A percentile compares a stretch with the other conserved stretches of the same genome.
Evolutionary conservation across 1,140 invertebrate genomes (phyloP).

Genomic region (Drosophila pectinifera): DNA sequence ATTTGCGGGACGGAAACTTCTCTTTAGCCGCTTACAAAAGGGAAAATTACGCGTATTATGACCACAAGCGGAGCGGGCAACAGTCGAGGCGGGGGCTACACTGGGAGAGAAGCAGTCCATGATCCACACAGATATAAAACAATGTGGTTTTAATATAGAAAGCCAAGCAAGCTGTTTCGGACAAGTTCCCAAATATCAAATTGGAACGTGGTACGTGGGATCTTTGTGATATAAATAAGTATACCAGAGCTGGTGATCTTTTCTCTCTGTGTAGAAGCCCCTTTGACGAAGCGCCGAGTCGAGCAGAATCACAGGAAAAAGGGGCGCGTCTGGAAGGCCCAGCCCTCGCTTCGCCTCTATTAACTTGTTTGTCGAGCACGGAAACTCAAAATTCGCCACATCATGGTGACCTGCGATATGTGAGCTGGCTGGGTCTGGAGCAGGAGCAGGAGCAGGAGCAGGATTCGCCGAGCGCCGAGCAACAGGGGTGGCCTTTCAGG

Average conservation of each 20-base stretch:
- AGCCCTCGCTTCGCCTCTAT: slow-evolving; percentile 61
- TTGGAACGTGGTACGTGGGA: too few relatives aligned
- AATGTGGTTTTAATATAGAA: background rate
- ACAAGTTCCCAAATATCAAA: background rate
- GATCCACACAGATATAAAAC: background rate
- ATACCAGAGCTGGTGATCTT: background rate
- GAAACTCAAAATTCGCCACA: slow-evolving; percentile 62
- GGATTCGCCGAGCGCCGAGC: slow-evolving; percentile 28
- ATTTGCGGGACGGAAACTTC: slow-evolving; percentile 14
- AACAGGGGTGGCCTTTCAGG: slow-evolving; percentile 50
- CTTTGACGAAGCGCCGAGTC: background rate
- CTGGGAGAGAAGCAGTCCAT: background rate
- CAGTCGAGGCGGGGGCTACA: background rate
- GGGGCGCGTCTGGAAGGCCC: slow-evolving; percentile 40
- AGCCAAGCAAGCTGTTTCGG: background rate
- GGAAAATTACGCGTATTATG: slow-evolving; percentile 81
- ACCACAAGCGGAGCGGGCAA: slow-evolving; percentile 38
- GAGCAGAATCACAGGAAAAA: slow-evolving; percentile 18
- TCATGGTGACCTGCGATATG: slow-evolving; percentile 45
- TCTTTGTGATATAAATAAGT: too few relatives aligned
- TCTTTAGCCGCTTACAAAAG: slow-evolving; percentile 54
- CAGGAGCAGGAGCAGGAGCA: background rate
- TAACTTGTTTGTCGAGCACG: slow-evolving; percentile 74
- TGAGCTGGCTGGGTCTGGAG: slow-evolving; percentile 1
- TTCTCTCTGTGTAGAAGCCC: slow-evolving; percentile 1